Evolutionary conservation across 2,888 invertebrate genomes (phyloP).

Genomic region (Leucania comma): DNA sequence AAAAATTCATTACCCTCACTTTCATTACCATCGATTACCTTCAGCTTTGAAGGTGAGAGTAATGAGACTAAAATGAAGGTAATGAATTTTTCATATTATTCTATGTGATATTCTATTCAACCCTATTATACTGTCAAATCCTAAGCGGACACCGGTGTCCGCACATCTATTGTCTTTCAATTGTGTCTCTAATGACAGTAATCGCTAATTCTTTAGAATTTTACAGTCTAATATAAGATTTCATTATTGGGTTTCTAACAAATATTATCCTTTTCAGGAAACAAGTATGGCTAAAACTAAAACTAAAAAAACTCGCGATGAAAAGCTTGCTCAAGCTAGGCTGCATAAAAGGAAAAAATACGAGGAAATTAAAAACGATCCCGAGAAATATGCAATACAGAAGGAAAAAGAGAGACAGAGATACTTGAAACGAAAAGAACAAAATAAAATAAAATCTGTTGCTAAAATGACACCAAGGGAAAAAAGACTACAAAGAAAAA

Average conservation of each 20-base stretch:
- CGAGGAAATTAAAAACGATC: conserved; percentile 27
- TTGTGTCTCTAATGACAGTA: no score
- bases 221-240: not conserved
- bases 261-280: conserved; percentile 18
- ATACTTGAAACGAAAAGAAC: conserved; percentile 38
- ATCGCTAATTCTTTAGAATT: no score
- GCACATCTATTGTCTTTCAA: no score
- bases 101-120: not conserved
- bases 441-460: conserved; percentile 41
- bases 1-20: conserved; percentile 32
- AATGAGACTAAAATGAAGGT: conserved; percentile 24
- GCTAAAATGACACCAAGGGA: conserved; percentile 40
- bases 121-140: not conserved
- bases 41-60: conserved; percentile 29
- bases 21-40: conserved; percentile 38
- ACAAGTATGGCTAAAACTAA: conserved; percentile 23
- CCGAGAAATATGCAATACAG: conserved; percentile 29
- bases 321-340: not conserved
- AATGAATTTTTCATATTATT: conserved; percentile 12
- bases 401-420: conserved; percentile 47
- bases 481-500: conserved; percentile 46
- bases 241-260: not conserved
- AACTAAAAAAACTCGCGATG: conserved; percentile 40
- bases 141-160: no score
- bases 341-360: not conserved